Conservation (phyloP, 2,888 invertebrate species). For the Stenoptilia bipunctidactyla region DNA sequence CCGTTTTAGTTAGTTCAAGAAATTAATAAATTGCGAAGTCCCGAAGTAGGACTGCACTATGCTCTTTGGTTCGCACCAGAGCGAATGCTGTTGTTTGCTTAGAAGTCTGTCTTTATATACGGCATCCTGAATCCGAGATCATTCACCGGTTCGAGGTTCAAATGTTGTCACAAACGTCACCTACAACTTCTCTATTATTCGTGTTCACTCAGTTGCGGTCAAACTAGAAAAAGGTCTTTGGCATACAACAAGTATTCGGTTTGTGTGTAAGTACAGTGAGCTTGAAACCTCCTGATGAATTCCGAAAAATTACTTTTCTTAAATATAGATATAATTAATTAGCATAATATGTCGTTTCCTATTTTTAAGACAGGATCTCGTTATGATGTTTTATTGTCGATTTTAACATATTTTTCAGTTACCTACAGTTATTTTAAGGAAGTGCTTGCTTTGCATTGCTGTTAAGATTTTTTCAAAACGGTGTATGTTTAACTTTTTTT, state of each 20-base stretch:
- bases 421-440: too few species aligned
- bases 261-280: not conserved
- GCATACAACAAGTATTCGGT: conserved; percentile 2
- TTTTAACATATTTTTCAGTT: too few species aligned
- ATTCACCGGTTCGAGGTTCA: conserved; percentile 35
- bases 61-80: conserved; percentile 53
- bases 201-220: conserved; percentile 41
- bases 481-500: too few species aligned
- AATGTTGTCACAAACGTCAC: not conserved
- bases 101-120: conserved; percentile 40
- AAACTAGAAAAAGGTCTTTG: conserved; percentile 25
- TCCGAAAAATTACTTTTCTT: too few species aligned
- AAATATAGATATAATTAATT: too few species aligned
- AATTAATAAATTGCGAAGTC: conserved; percentile 23
- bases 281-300: too few species aligned
- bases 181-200: not conserved
- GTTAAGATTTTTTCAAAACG: too few species aligned
- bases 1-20: conserved; percentile 9
- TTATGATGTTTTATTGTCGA: too few species aligned
- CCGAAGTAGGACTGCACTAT: conserved; percentile 37
- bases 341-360: too few species aligned
- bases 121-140: conserved; percentile 27
- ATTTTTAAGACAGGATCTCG: too few species aligned
- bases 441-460: too few species aligned
- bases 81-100: conserved; percentile 43